These are phyloP conservation scores for Ranitomeya imitator DNA, from an alignment of 2,113 vertebrate genomes.

Conservation along the genomic window DNA sequence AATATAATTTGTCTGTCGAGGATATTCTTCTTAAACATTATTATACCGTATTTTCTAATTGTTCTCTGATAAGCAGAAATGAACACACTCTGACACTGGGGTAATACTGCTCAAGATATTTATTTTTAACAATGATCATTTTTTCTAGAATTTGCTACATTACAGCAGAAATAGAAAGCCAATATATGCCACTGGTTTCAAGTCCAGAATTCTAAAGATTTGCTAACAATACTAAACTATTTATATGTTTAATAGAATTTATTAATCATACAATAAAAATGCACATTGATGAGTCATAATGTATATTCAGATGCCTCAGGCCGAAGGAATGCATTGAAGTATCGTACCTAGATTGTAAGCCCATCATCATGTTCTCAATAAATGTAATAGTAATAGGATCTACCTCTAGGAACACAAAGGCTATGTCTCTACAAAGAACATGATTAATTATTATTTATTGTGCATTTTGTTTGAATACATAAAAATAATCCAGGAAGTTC, in stretches of 20 bases:
- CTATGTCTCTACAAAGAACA: background rate
- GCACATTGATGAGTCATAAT: slow-evolving; percentile 20
- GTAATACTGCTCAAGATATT: background rate
- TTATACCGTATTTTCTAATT: background rate
- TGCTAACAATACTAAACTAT: background rate
- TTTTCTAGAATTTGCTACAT: background rate
- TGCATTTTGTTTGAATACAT: slow-evolving; percentile 3
- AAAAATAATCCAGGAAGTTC: slow-evolving; percentile 24
- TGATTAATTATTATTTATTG: slow-evolving; percentile 35
- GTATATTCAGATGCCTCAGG: background rate
- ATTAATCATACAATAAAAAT: background rate
- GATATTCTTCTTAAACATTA: background rate
- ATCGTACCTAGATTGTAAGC: background rate
- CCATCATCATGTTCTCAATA: background rate
- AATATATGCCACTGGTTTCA: background rate
- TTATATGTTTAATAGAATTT: background rate
- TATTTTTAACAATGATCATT: background rate
- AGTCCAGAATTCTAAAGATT: background rate
- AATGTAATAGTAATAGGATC: background rate
- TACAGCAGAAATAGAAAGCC: background rate
- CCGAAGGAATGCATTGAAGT: slow-evolving; percentile 10
- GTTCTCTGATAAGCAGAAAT: background rate
- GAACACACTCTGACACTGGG: background rate
- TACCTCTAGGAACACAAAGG: slow-evolving; percentile 1
- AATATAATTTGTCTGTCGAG: background rate